Base-by-base conservation (phyloP, 1,140 invertebrate species). In the Aphelenchoides besseyi region DNA sequence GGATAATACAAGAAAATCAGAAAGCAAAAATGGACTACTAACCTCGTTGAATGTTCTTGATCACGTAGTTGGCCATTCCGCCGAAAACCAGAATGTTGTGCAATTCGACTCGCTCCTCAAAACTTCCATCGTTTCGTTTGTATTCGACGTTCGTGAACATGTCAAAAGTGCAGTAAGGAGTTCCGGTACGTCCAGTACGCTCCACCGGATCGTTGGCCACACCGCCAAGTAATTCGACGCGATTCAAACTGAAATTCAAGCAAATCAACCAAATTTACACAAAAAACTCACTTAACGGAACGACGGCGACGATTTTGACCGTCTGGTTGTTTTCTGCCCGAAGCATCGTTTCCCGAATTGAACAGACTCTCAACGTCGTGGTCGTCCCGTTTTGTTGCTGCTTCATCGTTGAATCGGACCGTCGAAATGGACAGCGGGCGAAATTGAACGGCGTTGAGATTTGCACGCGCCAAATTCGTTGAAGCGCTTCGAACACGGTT, bases 61-160 rank as follows among this genome's bases (percentile, higher is more conserved):
- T 36, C 28, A 74, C 64, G 28, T 70, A 74, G 30, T 62, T 37
- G 5, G 73, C 63, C 33, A 61, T 30, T 0, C 53, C 35, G 8
- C 73, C 73, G 36, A 74, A 74, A 23, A 66, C 73, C 26, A 70
- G 35, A 41, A 74, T 33, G 23, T 63, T 73, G 36, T 73, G 72
- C 53, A 73, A n/a, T 33, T 72, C 70, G 26, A 32, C 30, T 26
- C 61, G 70, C 37, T 72, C 70, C 1, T 29, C 69, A 35, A 30
- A 23, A 30, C 53, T 59, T 30, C 70, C 70, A 53, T 72, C 70
- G 23, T n/a, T 28, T 33, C 41, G 53, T 26, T 30, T 29, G 33
- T 74, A 72, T 26, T 72, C 66, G n/a, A 72, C 69, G 61, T 74
- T 74, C 3, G 73, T 74, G 52, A 74, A 74, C 2, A 74, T 62